Evolutionary conservation across 2,888 invertebrate genomes (phyloP).

Genomic region (Mesoligia furuncula): DNA sequence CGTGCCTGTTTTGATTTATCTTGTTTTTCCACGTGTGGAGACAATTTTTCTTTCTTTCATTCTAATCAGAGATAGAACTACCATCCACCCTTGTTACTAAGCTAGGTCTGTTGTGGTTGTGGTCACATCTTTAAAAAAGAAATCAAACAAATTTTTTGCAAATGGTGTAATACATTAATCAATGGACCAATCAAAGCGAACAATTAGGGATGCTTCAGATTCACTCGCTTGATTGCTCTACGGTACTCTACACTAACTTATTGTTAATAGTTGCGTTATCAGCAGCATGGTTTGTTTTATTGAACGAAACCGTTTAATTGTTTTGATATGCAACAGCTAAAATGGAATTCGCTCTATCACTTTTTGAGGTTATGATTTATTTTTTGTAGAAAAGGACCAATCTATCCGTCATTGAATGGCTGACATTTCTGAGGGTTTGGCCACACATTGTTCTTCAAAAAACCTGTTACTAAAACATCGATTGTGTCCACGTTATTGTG

Average conservation of each 20-base stretch:
- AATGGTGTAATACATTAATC: slow-evolving; percentile 20
- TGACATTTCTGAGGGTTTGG: background rate
- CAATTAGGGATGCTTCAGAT: slow-evolving; percentile 27
- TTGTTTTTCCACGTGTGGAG: too few relatives aligned
- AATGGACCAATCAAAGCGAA: slow-evolving; percentile 12
- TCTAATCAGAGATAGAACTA: background rate
- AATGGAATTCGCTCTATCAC: background rate
- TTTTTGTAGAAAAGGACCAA: background rate
- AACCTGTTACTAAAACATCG: slow-evolving; percentile 4
- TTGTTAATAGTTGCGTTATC: slow-evolving; percentile 38
- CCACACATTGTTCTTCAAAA: slow-evolving; percentile 1
- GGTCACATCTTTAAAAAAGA: background rate
- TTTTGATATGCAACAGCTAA: slow-evolving; percentile 22
- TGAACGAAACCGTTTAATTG: slow-evolving; percentile 8
- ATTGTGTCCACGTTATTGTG: slow-evolving; percentile 4
- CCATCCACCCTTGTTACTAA: too few relatives aligned
- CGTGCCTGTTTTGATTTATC: too few relatives aligned
- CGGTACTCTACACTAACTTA: background rate
- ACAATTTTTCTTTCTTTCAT: too few relatives aligned
- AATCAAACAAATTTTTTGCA: background rate
- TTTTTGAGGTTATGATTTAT: background rate
- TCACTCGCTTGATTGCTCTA: slow-evolving; percentile 8
- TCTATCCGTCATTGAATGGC: too few relatives aligned
- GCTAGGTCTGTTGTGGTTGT: too few relatives aligned
- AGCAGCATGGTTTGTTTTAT: slow-evolving; percentile 9